These are phyloP conservation scores for Channa maculata DNA, from an alignment of 2,113 vertebrate genomes.

Conservation along the genomic window DNA sequence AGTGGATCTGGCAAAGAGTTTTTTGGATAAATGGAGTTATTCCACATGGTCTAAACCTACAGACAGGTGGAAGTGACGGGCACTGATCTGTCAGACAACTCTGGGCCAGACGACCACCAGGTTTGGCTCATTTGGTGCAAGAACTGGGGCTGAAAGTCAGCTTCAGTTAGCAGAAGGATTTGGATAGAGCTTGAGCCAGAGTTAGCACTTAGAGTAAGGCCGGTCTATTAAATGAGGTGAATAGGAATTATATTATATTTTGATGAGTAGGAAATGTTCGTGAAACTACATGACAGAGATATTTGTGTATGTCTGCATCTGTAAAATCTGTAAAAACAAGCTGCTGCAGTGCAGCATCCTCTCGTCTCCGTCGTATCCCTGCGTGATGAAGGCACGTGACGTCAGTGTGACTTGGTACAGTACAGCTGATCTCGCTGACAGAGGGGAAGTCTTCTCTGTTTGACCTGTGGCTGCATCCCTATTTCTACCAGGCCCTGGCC, in stretches of 20 bases:
- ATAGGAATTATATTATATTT: too few relatives aligned
- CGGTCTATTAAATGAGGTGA: too few relatives aligned
- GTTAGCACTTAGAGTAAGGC: not conserved
- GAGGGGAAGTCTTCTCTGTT: conserved; percentile 1
- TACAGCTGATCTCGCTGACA: conserved; percentile 8
- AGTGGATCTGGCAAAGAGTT: too few relatives aligned
- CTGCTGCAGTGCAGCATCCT: not conserved
- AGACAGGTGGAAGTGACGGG: too few relatives aligned
- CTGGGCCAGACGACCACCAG: not conserved
- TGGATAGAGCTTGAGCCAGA: not conserved
- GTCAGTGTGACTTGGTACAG: conserved; percentile 23
- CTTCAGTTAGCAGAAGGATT: not conserved
- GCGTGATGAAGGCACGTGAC: conserved; percentile 52
- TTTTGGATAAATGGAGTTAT: too few relatives aligned
- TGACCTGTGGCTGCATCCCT: not conserved
- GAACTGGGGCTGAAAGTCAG: not conserved
- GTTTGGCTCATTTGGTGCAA: not conserved
- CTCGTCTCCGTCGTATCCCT: not conserved
- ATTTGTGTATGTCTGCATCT: too few relatives aligned
- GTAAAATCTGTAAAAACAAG: not conserved
- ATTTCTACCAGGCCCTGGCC: not conserved
- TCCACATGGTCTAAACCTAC: too few relatives aligned
- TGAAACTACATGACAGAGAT: too few relatives aligned
- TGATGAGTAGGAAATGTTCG: not conserved
- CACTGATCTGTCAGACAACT: not conserved